These are phyloP conservation scores for Halocynthia aurantium DNA, from an alignment of 23 tunicate genomes.

Conservation along the genomic window DNA sequence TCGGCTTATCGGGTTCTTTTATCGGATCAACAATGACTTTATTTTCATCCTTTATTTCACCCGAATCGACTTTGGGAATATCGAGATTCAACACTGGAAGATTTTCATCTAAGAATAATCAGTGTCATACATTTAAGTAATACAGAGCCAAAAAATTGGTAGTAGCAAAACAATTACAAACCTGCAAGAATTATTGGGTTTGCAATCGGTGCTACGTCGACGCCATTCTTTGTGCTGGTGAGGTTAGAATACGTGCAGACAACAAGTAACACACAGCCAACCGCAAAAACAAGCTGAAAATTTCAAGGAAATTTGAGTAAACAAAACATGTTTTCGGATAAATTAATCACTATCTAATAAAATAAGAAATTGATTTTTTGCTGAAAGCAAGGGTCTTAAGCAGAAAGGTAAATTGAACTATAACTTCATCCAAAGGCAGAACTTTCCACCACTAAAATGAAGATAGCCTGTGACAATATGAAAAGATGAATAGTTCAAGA, in stretches of 20 bases:
- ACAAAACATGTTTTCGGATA: not conserved
- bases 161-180: not conserved
- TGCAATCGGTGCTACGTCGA: constrained; percentile 8
- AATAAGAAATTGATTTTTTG: not conserved
- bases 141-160: not conserved
- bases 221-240: not conserved
- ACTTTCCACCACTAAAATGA: too few relatives aligned
- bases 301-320: not conserved
- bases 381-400: not conserved
- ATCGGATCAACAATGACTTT: not conserved
- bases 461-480: too few relatives aligned
- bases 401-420: not conserved
- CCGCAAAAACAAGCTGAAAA: constrained; percentile 55
- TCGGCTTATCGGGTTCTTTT: not conserved
- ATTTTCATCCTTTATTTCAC: not conserved
- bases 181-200: constrained; percentile 8
- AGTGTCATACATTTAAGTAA: not conserved
- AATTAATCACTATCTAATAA: not conserved
- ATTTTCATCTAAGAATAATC: not conserved
- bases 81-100: not conserved
- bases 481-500: too few relatives aligned
- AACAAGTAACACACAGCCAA: constrained; percentile 76
- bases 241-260: constrained; percentile 87
- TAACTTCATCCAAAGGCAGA: not conserved
- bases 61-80: not conserved